phyloP scores from a whole-genome alignment of 2,888 invertebrate species.

The Lamproptera curius region DNA sequence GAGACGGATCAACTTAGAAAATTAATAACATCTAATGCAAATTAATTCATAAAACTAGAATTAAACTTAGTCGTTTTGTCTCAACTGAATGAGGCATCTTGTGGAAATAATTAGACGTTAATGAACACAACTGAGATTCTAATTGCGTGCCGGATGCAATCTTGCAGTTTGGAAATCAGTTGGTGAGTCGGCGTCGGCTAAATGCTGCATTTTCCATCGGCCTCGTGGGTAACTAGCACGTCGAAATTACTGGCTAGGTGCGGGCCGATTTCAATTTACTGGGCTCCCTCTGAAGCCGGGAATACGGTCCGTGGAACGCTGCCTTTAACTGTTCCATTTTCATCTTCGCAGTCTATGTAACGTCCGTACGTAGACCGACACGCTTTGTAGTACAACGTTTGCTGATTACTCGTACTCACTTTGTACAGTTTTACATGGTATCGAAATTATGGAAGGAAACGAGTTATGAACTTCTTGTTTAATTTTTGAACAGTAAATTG shows the following conservation, averaged over 20 bases:
- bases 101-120: not conserved
- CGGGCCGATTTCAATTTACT: constrained; percentile 20
- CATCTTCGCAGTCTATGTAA: constrained; percentile 2
- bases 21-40: too few species aligned
- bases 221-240: constrained; percentile 16
- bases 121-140: constrained; percentile 6
- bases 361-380: too few species aligned
- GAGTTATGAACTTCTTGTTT: too few species aligned
- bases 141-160: constrained; percentile 9
- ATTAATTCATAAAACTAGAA: too few species aligned
- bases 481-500: too few species aligned
- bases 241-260: constrained; percentile 19
- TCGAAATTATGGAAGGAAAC: too few species aligned
- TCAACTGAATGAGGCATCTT: too few species aligned
- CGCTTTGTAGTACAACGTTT: too few species aligned
- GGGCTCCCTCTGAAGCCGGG: constrained; percentile 11
- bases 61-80: too few species aligned
- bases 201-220: constrained; percentile 14
- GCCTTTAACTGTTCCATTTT: constrained; percentile 9
- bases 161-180: constrained; percentile 16
- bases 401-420: too few species aligned
- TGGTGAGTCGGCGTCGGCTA: constrained; percentile 6
- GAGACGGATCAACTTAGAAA: too few species aligned
- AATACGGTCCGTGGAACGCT: constrained; percentile 8
- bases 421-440: too few species aligned